These are phyloP conservation scores for Pampus argenteus DNA, from an alignment of 2,797 vertebrate genomes.

Conservation along the genomic window DNA sequence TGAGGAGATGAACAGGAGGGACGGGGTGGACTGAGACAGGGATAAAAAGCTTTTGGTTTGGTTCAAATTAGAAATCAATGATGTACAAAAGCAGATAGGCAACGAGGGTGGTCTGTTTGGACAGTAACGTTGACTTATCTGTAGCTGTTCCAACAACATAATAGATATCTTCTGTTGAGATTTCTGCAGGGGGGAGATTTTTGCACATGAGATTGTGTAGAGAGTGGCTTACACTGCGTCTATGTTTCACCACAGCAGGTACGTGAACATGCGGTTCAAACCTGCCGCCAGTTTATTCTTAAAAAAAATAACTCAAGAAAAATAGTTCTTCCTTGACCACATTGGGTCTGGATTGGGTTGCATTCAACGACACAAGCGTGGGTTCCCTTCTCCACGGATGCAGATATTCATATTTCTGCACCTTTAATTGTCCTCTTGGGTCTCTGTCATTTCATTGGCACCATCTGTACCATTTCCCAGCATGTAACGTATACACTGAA, in stretches of 20 bases:
- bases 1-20: slow-evolving; percentile 69
- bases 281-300: slow-evolving; percentile 55
- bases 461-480: slow-evolving; percentile 48
- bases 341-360: slow-evolving; percentile 49
- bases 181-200: slow-evolving; percentile 43
- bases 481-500: slow-evolving; percentile 57
- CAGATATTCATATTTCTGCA: slow-evolving; percentile 41
- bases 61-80: slow-evolving; percentile 84
- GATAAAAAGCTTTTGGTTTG: too few relatives aligned
- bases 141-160: slow-evolving; percentile 25
- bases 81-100: slow-evolving; percentile 15
- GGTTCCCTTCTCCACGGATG: slow-evolving; percentile 32
- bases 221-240: slow-evolving; percentile 6
- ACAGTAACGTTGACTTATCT: slow-evolving; percentile 22
- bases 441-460: slow-evolving; percentile 54
- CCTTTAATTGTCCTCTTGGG: slow-evolving; percentile 44
- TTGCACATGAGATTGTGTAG: neutral
- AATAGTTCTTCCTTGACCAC: slow-evolving; percentile 46
- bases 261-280: neutral
- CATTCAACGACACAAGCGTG: slow-evolving; percentile 42
- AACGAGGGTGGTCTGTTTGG: slow-evolving; percentile 51
- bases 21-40: slow-evolving; percentile 44
- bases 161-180: slow-evolving; percentile 41
- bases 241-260: slow-evolving; percentile 21
- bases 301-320: slow-evolving; percentile 35